Evolutionary conservation across 2,113 vertebrate genomes (phyloP), one percentile per base, ranked within the genome.

Genomic region (Grantiella picta): DNA sequence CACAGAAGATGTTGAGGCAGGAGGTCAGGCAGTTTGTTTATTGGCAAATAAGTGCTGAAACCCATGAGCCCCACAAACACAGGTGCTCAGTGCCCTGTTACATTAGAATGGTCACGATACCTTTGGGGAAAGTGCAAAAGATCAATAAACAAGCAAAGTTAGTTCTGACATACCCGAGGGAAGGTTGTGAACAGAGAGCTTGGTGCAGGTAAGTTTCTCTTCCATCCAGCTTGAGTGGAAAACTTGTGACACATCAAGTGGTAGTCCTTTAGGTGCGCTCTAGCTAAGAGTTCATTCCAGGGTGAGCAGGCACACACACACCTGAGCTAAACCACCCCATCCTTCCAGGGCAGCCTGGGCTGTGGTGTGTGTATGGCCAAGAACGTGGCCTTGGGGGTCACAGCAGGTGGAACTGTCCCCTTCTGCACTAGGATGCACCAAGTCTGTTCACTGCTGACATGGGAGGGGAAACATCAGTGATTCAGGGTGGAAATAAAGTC

Each of bases 1-100:
- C 19, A 66, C 20, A 36, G 27, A 54, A 15, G 72, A 82, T 6
- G 7, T 75, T 3, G 84, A 96, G 77, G 66, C 96, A 57, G 64
- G 35, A 89, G 60, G 18, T 95, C 96, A 96, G 93, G 96, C 94
- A 95, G 91, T 90, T 93, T 60, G 36, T 97, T 97, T 92, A 96
- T 96, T 97, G 96, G 96, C 96, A 96, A 97, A 76, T 96, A 93
- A 95, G 89, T 94, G 95, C 87, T 86, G 95, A 93, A 97, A 96
- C 80, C 65, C 75, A 40, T 21, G 71, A 95, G 94, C 88, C 92
- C 90, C 90, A 85, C 86, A n/a, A 25, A 78, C 52, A 83, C 66
- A 82, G 95, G 94, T 49, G 94, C 96, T 86, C 90, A 2, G 94
- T 82, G 95, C 94, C 94, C 94, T 81, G 82, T 90, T 96, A 95